Base-by-base conservation (phyloP, 2,888 invertebrate species). In the Spilosoma lubricipeda region DNA sequence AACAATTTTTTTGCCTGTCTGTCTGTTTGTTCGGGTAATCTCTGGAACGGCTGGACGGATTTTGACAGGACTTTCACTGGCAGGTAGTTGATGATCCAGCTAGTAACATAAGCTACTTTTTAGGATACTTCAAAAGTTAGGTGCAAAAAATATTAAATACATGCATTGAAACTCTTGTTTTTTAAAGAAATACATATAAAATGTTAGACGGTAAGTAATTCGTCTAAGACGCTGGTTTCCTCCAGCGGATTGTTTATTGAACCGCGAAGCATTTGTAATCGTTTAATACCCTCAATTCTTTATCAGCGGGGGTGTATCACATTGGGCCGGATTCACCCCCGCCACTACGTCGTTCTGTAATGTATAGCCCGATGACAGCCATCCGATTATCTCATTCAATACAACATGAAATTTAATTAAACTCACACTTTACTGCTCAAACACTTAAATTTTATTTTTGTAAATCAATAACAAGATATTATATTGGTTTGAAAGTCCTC, bases 261-360 rank as follows among this genome's bases (percentile, higher is more conserved):
- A 95, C 94, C 94, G 94, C 94, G 91, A 94, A 94, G 95, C 95
- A 95, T 95, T 95, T 95, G 95, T 95, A 95, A 95, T 95, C 95
- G 95, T 95, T 95, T 96, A 96, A 96, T 96, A 95, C 96, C 95
- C 94, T 92, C 94, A 94, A 93, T 96, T 95, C 95, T 95, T 95
- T 96, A 96, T 96, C 96, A 95, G 93, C 86, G 87, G 82, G 89
- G 93, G 92, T 90, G 91, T 87, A 89, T 88, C 86, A 78, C 89
- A 85, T 83, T 87, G 88, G 84, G 85, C 86, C 90, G 89, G 89
- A 86, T 89, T 90, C 89, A 86, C 91, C 92, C 91, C 90, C 89
- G 83, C 59, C 52, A 59, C 67, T 52, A 64, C 42, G 78, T 52
- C 52, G 83, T 82, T 84, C 85, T 84, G 85, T 92, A 93, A 94